These are phyloP conservation scores for Drosophila guanche DNA, from an alignment of 1,140 invertebrate genomes.

Conservation along the genomic window DNA sequence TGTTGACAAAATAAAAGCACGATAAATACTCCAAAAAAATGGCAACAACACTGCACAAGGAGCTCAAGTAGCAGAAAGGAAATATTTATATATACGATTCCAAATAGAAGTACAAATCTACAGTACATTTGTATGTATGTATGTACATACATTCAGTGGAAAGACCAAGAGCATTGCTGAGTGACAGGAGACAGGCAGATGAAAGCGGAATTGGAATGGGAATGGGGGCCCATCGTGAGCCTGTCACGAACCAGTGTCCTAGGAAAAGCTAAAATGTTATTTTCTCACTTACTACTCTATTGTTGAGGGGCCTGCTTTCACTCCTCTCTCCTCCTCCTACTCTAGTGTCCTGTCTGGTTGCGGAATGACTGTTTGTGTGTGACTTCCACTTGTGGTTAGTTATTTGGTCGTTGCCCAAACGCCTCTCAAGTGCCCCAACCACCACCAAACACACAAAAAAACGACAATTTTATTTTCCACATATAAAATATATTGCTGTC, in stretches of 20 bases:
- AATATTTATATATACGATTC: conserved; percentile 3
- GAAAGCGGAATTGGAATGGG: conserved; percentile 23
- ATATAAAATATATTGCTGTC: conserved; percentile 4
- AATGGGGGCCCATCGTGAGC: conserved; percentile 20
- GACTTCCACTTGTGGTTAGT: conserved; percentile 71
- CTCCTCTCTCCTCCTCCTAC: background rate
- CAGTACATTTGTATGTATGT: conserved; percentile 1
- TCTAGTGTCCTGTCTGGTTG: conserved; percentile 18
- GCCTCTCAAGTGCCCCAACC: conserved; percentile 12
- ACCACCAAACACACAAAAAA: background rate
- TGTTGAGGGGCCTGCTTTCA: conserved; percentile 34
- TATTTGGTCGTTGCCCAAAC: conserved; percentile 57
- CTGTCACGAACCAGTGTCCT: conserved; percentile 15
- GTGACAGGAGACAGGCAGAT: conserved; percentile 56
- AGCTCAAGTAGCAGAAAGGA: conserved; percentile 10
- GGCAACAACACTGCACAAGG: conserved; percentile 20
- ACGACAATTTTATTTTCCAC: conserved; percentile 6
- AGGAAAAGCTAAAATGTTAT: conserved; percentile 72
- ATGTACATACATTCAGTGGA: conserved; percentile 8
- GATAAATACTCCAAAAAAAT: conserved; percentile 70
- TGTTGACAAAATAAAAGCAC: conserved; percentile 80
- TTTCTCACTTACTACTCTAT: conserved; percentile 64
- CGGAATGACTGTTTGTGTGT: conserved; percentile 41
- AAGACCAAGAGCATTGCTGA: conserved; percentile 50
- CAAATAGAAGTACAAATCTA: background rate